Conservation (phyloP, 2,113 vertebrate species). For the Carettochelys insculpta region DNA sequence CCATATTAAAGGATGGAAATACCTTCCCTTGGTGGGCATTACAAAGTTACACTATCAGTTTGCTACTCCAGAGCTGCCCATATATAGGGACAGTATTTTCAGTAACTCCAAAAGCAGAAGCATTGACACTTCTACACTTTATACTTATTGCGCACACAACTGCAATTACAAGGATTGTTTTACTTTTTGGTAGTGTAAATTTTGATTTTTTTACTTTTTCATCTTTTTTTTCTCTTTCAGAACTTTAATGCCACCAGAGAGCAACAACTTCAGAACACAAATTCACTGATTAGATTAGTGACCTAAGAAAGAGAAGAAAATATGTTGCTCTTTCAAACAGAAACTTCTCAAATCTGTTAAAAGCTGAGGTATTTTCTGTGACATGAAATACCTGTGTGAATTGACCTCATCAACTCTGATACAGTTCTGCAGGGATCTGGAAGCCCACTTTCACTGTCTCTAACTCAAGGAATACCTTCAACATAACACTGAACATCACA, state of each 20-base stretch:
- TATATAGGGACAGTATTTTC: background rate
- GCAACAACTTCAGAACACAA: constrained; percentile 18
- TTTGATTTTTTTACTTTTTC: background rate
- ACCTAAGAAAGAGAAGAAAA: constrained; percentile 52
- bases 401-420: too few species aligned
- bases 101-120: background rate
- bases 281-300: constrained; percentile 54
- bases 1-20: background rate
- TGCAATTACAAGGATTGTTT: background rate
- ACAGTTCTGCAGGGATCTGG: too few species aligned
- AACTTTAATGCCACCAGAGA: constrained; percentile 42
- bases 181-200: background rate
- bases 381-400: too few species aligned
- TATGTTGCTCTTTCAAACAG: constrained; percentile 18
- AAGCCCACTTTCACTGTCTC: too few species aligned
- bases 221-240: background rate
- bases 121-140: background rate
- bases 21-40: background rate
- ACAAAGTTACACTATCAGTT: background rate
- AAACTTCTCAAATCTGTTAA: constrained; percentile 50
- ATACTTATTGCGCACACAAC: background rate
- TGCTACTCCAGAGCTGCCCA: background rate
- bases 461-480: too few species aligned
- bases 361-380: constrained; percentile 40
- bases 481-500: too few species aligned